Percentiles rank a stretch among this genome's conserved stretches.
phyloP scores from a whole-genome alignment of 2,888 invertebrate genomes.

The Maniola hyperantus region DNA sequence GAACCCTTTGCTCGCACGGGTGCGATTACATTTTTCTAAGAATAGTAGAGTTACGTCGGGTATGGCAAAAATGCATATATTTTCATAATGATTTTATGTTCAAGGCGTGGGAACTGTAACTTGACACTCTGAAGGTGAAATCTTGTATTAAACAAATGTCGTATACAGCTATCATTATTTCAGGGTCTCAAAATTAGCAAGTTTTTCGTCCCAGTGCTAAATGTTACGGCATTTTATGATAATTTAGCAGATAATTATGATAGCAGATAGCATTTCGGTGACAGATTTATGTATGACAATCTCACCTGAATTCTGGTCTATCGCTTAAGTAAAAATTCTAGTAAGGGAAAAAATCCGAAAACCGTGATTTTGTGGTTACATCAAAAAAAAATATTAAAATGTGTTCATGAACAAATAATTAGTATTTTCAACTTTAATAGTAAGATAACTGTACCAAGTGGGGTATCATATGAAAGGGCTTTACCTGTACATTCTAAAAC shows the following conservation, averaged over 20 bases:
- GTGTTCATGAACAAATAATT: too few species aligned
- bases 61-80: constrained; percentile 25
- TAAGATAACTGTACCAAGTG: too few species aligned
- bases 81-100: constrained; percentile 25
- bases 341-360: too few species aligned
- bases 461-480: too few species aligned
- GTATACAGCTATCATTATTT: constrained; percentile 38
- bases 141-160: constrained; percentile 31
- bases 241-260: too few species aligned
- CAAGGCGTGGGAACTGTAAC: constrained; percentile 43
- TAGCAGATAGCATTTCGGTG: background rate
- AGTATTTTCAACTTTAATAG: too few species aligned
- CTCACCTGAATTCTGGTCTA: too few species aligned
- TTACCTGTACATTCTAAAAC: too few species aligned
- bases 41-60: constrained; percentile 15
- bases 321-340: too few species aligned
- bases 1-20: background rate
- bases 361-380: too few species aligned
- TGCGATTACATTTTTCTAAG: constrained; percentile 14
- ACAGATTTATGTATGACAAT: too few species aligned
- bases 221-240: constrained; percentile 36
- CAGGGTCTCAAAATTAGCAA: constrained; percentile 27
- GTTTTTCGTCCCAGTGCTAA: constrained; percentile 25
- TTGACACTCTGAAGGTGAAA: constrained; percentile 37
- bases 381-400: too few species aligned